phyloP scores from a whole-genome alignment of 1,140 invertebrate species.

The Zaprionus ornatus region DNA sequence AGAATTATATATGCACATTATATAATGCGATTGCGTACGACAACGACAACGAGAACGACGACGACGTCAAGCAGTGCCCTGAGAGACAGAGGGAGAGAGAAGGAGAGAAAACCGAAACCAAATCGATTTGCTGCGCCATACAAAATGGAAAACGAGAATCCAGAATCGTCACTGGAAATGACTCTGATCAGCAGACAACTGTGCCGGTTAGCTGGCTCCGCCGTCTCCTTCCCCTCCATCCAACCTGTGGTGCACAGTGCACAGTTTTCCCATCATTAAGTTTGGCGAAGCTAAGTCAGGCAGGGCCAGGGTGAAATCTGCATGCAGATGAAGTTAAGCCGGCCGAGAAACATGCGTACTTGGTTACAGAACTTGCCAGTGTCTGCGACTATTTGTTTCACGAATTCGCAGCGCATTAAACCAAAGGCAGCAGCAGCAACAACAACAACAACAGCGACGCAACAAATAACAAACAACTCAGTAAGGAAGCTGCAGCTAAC shows the following conservation, averaged over 20 bases:
- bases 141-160: conserved; percentile 66
- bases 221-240: background rate
- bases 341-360: conserved; percentile 71
- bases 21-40: conserved; percentile 46
- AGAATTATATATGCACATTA: conserved; percentile 73
- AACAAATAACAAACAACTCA: conserved; percentile 32
- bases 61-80: conserved; percentile 50
- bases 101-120: conserved; percentile 36
- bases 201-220: background rate
- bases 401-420: conserved; percentile 75
- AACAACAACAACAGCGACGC: background rate
- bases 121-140: conserved; percentile 70
- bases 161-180: conserved; percentile 35
- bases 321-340: conserved; percentile 69
- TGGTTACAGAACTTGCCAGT: conserved; percentile 31
- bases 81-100: background rate
- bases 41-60: conserved; percentile 9
- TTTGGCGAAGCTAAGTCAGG: conserved; percentile 36
- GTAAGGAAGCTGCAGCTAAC: background rate
- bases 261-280: conserved; percentile 75
- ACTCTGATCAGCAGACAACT: conserved; percentile 4
- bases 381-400: conserved; percentile 76
- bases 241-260: background rate
- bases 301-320: conserved; percentile 52
- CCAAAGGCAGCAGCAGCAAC: conserved; percentile 21